phyloP scores from a whole-genome alignment of 2,797 vertebrate species.

The Poeciliopsis infans region DNA sequence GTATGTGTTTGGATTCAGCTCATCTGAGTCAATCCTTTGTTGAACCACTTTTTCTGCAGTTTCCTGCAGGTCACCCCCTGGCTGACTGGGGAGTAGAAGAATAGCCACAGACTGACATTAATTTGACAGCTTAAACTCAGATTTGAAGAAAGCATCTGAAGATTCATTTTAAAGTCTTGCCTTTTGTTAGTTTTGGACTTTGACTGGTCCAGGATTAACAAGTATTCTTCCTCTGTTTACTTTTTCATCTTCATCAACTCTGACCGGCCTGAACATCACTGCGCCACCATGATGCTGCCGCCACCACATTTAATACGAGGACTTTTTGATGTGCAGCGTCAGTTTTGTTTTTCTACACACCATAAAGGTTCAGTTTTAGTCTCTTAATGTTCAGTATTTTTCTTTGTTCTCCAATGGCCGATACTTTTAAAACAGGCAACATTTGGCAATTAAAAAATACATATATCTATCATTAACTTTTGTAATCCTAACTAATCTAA shows the following conservation, averaged over 20 bases:
- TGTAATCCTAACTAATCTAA: neutral
- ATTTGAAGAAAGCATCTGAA: too few relatives aligned
- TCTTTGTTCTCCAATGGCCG: neutral
- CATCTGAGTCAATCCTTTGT: neutral
- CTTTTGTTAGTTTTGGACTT: neutral
- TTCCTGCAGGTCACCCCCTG: too few relatives aligned
- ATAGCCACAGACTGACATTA: too few relatives aligned
- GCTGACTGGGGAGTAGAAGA: too few relatives aligned
- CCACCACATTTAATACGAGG: neutral
- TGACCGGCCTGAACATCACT: neutral
- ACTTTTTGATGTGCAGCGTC: neutral
- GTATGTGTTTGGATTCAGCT: too few relatives aligned
- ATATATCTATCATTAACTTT: neutral
- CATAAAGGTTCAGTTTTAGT: neutral
- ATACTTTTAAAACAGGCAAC: neutral
- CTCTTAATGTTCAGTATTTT: neutral
- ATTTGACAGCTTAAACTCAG: too few relatives aligned
- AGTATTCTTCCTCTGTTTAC: neutral
- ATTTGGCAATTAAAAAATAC: too few relatives aligned
- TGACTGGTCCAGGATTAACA: neutral
- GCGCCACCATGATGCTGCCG: neutral
- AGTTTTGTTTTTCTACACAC: neutral
- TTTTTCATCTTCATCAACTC: neutral
- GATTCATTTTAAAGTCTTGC: too few relatives aligned
- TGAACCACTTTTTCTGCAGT: neutral